Percentiles rank a stretch among this genome's conserved stretches.
Conservation (phyloP, 2,797 vertebrate species). For the Sebastiscus albofasciatus region DNA sequence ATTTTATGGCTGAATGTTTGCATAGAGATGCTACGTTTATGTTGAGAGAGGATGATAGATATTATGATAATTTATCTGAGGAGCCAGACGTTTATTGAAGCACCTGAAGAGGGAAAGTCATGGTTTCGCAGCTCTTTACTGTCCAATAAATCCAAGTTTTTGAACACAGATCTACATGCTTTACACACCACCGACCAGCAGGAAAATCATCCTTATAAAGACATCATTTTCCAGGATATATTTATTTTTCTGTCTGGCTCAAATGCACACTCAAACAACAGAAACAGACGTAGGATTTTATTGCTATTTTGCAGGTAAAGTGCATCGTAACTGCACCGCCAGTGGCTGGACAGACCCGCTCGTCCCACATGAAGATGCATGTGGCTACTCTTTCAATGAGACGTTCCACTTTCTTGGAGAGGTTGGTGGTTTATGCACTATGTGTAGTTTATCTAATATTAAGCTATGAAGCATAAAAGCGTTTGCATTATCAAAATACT, state of each 20-base stretch:
- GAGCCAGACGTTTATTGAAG: background rate
- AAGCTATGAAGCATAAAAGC: background rate
- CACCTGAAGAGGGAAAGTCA: background rate
- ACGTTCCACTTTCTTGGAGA: slow-evolving; percentile 58
- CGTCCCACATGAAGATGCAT: slow-evolving; percentile 82
- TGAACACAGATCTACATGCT: background rate
- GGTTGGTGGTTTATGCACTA: slow-evolving; percentile 34
- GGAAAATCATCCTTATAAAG: background rate
- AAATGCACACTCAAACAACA: background rate
- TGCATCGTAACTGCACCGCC: slow-evolving; percentile 87
- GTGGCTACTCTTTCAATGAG: slow-evolving; percentile 82
- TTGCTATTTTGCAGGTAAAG: slow-evolving; percentile 75
- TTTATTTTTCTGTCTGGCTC: background rate
- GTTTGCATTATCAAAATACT: too few relatives aligned
- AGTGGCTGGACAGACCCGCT: slow-evolving; percentile 87
- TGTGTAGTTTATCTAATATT: background rate
- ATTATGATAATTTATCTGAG: slow-evolving; percentile 2
- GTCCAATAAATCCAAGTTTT: background rate
- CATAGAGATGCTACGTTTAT: background rate
- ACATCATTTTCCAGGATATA: background rate
- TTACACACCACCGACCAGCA: background rate
- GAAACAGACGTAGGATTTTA: background rate
- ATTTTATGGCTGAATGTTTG: background rate
- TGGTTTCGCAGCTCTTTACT: background rate
- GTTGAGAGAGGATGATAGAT: slow-evolving; percentile 19